Conservation (phyloP, 2,113 vertebrate species). For the Sinosuthora webbiana region DNA sequence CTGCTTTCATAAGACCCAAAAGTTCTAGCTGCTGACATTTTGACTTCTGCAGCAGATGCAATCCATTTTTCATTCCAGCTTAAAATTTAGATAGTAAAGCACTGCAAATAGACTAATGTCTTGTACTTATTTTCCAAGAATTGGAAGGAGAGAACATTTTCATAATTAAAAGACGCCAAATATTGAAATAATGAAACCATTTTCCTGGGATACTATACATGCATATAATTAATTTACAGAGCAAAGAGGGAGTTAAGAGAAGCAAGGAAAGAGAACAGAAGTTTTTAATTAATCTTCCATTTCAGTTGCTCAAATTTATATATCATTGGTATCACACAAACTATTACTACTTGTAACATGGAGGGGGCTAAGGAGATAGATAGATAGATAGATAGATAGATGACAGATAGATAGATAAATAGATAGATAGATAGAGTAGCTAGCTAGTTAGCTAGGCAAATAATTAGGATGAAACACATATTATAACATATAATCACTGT, state of each 20-base stretch:
- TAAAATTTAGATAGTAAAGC: not conserved
- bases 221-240: not conserved
- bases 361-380: not conserved
- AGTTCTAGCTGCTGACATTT: not conserved
- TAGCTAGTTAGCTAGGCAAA: not conserved
- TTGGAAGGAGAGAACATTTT: not conserved
- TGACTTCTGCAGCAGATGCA: not conserved
- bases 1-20: not conserved
- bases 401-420: not conserved
- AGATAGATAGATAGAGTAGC: not conserved
- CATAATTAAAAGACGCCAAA: not conserved
- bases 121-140: not conserved
- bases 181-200: not conserved
- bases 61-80: not conserved
- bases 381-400: not conserved
- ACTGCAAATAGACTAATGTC: not conserved
- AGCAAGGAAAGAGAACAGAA: not conserved
- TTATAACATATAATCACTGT: not conserved
- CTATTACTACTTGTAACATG: not conserved
- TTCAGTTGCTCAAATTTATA: not conserved
- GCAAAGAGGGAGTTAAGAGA: not conserved
- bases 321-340: not conserved
- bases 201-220: not conserved
- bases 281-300: not conserved
- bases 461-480: not conserved